Evolutionary conservation across 2,888 invertebrate species (phyloP).

Genomic region (Trilocha varians): DNA sequence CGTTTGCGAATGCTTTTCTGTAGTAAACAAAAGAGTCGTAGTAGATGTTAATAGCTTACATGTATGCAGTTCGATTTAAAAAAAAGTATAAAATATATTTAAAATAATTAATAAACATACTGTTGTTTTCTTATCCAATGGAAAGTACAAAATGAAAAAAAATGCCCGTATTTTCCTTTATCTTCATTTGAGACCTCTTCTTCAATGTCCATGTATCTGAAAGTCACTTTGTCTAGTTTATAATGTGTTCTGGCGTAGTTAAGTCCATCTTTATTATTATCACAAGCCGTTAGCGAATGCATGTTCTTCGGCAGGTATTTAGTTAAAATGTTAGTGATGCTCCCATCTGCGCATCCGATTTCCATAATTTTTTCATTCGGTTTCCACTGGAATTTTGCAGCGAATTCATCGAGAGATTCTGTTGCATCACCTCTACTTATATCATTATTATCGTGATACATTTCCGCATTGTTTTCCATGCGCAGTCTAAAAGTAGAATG

Average conservation of each 20-base stretch:
- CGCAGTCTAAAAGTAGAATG: constrained; percentile 1
- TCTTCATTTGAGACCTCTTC: not conserved
- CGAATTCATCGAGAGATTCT: constrained; percentile 76
- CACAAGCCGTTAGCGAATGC: constrained; percentile 72
- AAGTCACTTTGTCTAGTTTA: constrained; percentile 29
- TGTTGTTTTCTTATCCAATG: constrained; percentile 2
- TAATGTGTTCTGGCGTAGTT: constrained; percentile 73
- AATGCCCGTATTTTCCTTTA: not conserved
- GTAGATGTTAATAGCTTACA: no score
- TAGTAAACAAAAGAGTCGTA: no score
- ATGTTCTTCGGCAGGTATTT: constrained; percentile 72
- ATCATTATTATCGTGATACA: constrained; percentile 3
- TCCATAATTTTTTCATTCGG: constrained; percentile 69
- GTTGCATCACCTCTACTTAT: constrained; percentile 12
- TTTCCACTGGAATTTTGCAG: constrained; percentile 70
- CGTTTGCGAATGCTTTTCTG: constrained; percentile 1
- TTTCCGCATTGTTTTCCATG: constrained; percentile 4
- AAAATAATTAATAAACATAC: not conserved
- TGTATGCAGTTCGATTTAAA: no score
- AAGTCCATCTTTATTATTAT: constrained; percentile 80
- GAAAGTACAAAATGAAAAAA: constrained; percentile 2
- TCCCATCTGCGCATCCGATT: constrained; percentile 82
- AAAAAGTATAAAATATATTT: no score
- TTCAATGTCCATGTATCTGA: not conserved
- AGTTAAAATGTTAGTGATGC: constrained; percentile 71